Percentiles rank a stretch among this genome's conserved stretches.
Conservation (phyloP, 2,888 invertebrate species). For the Leptothorax acervorum region DNA sequence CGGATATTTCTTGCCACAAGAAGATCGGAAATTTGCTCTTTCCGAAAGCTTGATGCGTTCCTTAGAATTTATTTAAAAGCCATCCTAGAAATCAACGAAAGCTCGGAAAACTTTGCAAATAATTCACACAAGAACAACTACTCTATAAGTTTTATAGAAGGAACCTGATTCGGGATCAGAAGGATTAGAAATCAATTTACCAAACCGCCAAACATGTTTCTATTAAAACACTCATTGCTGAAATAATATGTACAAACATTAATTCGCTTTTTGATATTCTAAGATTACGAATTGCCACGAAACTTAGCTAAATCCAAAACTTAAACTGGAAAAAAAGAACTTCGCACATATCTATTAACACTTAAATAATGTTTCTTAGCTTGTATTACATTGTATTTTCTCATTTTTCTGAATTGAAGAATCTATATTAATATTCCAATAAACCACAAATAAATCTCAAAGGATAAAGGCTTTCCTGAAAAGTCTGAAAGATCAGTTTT, state of each 20-base stretch:
- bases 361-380: background rate
- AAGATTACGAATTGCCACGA: background rate
- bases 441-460: background rate
- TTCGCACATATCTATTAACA: conserved; percentile 1
- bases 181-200: conserved; percentile 44
- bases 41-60: conserved; percentile 18
- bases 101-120: conserved; percentile 39
- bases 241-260: conserved; percentile 45
- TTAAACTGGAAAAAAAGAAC: background rate
- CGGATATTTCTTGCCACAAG: conserved; percentile 13
- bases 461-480: background rate
- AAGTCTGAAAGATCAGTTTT: background rate
- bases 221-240: conserved; percentile 33
- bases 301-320: conserved; percentile 12
- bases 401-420: background rate
- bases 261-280: background rate
- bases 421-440: background rate
- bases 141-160: conserved; percentile 40
- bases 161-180: conserved; percentile 8
- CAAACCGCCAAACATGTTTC: conserved; percentile 34
- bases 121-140: conserved; percentile 47
- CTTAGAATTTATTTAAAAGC: conserved; percentile 41
- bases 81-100: conserved; percentile 44
- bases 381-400: background rate
- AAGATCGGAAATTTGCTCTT: conserved; percentile 27